Evolutionary conservation across 2,113 vertebrate species (phyloP).

Genomic region (Peromyscus californicus): DNA sequence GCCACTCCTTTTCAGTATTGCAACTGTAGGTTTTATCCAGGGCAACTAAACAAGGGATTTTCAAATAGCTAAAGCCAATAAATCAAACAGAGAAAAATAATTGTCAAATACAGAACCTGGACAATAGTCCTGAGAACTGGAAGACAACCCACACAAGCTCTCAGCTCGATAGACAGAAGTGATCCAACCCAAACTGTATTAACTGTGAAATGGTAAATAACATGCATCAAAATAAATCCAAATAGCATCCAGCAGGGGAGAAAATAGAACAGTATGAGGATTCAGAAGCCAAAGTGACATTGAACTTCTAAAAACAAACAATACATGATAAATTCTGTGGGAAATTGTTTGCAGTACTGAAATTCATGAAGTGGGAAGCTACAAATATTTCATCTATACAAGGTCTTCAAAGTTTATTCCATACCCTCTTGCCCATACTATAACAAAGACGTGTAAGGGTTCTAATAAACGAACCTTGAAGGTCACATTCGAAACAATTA

Average conservation of each 20-base stretch:
- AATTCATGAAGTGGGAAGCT: neutral
- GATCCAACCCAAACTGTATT: neutral
- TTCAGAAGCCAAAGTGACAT: neutral
- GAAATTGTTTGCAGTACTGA: neutral
- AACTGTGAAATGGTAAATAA: slow-evolving; percentile 21
- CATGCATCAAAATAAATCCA: neutral
- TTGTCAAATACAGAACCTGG: neutral
- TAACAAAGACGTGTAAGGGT: neutral
- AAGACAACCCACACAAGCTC: neutral
- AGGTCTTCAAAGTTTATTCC: slow-evolving; percentile 12
- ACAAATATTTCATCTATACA: neutral
- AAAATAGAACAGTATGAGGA: neutral
- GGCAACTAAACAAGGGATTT: neutral
- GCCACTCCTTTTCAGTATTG: neutral
- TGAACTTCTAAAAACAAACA: neutral
- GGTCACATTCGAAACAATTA: neutral
- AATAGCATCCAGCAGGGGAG: neutral
- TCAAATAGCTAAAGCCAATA: neutral
- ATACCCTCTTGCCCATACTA: neutral
- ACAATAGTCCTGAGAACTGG: neutral
- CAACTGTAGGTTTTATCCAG: neutral
- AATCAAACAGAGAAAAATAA: neutral
- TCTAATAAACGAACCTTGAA: neutral
- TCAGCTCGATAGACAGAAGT: neutral
- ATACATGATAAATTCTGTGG: neutral